Base-by-base conservation (phyloP, 2,113 vertebrate genomes). In the Phoenicopterus ruber region DNA sequence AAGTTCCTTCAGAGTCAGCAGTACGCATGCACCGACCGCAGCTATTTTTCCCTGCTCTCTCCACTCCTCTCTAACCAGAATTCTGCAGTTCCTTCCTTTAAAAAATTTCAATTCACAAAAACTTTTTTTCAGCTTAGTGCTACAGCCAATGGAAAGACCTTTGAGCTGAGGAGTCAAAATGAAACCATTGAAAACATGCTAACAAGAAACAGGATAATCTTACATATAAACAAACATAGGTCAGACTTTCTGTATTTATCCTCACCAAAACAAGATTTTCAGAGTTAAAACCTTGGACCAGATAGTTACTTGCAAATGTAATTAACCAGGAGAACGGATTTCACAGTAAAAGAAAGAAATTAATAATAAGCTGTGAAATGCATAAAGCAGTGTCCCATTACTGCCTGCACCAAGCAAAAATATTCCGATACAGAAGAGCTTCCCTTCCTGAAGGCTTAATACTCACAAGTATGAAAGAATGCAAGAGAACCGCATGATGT, bases 21-120 rank as follows among this genome's bases (percentile, higher is more conserved):
- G 28, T 8, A 70, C 0, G 0, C 28, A 3, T 14, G 49, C 38
- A 42, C 52, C 57, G 46, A 26, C 29, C 0, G 0, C 19, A 38
- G 15, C 38, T 15, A 5, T 20, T 63, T 11, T 62, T 11, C 59
- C n/a, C 36, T 38, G 54, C 42, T 69, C 65, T 49, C 65, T 40
- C 36, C 21, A n/a, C 26, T 63, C 44, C 49, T 47, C 81, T 61
- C 29, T 26, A 18, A 40, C 12, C 47, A 63, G 18, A 73, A 70
- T 57, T 80, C 69, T 46, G 29, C 26, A 59, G 24, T 34, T 74
- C 14, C 42, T 81, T 42, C 47, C 46, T 18, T 66, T 73, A 47
- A 55, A 50, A 58, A 29, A 36, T 2, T 55, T 24, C 15, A 32
- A 12, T 50, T 55, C 6, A 58, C 5, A 0, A 19, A 3, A 2